Evolutionary conservation across 1,140 invertebrate genomes (phyloP), one percentile per base, ranked within the genome.

Genomic region (Pissodes strobi): DNA sequence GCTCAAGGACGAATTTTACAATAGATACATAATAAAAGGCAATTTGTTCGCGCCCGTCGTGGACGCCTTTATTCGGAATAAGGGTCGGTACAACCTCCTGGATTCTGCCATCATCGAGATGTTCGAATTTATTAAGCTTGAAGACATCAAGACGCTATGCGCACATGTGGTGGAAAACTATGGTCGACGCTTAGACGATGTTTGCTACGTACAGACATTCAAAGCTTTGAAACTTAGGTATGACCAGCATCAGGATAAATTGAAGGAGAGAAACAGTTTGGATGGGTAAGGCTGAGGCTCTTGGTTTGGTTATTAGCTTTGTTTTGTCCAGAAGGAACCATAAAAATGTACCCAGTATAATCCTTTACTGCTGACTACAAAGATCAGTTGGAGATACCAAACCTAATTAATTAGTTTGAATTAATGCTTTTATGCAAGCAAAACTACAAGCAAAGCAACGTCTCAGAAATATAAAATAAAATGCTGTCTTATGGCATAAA

Each of bases 41-140:
- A 94, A 96, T 80, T 82, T 99, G 18, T 95, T 99, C 81, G 90
- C 91, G 64, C 95, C 95, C 41, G 93, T 99, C 62, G 91, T 99
- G 66, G 94, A 98, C 79, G 93, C 95, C 61, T 98, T 99, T 78
- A 87, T 94, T 74, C 87, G 89, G 71, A 99, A 99, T 82, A 97
- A 97, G 79, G 93, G 94, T 67, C 79, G 83, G 76, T 99, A 99
- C 79, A 99, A 99, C 82, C 87, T 99, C 52, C 81, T 99, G 56
- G 98, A 99, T 80, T 99, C 97, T 12, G 97, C 98, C 60, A 95
- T 99, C 76, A 86, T 99, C 76, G 98, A 99, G 84, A 88, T 99
- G 82, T 99, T 99, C 84, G 98, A 99, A 81, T 99, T 97, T 81
- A 97, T 99, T 59, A 95, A 93, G 85, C 78, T 91, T 79, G 95